phyloP scores from a whole-genome alignment of 2,888 invertebrate genomes.

The Blastobasis lacticolella region DNA sequence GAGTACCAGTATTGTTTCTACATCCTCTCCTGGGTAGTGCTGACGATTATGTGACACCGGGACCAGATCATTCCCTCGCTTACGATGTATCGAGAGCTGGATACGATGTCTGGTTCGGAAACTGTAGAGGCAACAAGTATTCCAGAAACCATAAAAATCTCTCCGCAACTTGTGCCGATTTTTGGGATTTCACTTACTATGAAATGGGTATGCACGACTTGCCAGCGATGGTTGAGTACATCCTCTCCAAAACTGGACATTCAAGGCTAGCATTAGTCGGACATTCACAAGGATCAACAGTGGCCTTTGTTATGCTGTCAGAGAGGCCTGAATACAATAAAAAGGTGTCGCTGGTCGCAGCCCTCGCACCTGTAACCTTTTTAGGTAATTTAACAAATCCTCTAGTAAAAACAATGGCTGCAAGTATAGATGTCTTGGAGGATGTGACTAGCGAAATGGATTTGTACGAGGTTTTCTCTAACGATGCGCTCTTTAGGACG shows the following conservation, averaged over 20 bases:
- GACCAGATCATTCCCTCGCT: conserved; percentile 38
- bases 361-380: conserved; percentile 52
- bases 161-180: conserved; percentile 36
- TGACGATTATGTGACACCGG: conserved; percentile 45
- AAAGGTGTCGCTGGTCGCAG: conserved; percentile 44
- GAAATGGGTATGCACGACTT: conserved; percentile 56
- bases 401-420: conserved; percentile 32
- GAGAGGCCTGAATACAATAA: conserved; percentile 45
- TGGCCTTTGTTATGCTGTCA: conserved; percentile 51
- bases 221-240: conserved; percentile 49
- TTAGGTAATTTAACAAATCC: conserved; percentile 37
- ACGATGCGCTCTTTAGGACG: conserved; percentile 27
- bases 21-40: conserved; percentile 49
- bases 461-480: conserved; percentile 41
- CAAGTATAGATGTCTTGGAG: conserved; percentile 24
- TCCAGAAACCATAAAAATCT: conserved; percentile 67
- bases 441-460: conserved; percentile 28
- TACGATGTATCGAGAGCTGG: conserved; percentile 74
- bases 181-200: conserved; percentile 85
- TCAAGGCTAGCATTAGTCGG: conserved; percentile 45
- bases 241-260: conserved; percentile 31
- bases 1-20: conserved; percentile 44
- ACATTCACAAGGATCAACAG: conserved; percentile 57
- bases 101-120: conserved; percentile 87
- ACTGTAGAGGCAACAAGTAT: conserved; percentile 83